phyloP scores from a whole-genome alignment of 2,888 invertebrate genomes.

The Acanthosepion esculentum region DNA sequence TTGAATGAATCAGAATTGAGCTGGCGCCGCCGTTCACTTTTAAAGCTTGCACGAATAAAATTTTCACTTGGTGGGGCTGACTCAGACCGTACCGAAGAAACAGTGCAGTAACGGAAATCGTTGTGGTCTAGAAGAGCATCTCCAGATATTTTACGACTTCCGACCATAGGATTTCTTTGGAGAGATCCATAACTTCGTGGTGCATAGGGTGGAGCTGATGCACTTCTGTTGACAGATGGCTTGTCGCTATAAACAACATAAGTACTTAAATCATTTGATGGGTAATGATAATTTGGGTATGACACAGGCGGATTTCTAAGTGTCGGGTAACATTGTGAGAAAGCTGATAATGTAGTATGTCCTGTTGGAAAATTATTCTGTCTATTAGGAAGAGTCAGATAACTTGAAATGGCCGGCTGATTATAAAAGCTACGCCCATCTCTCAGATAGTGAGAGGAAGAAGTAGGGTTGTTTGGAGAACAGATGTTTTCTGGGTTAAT shows the following conservation, averaged over 20 bases:
- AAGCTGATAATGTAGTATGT: neutral
- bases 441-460: neutral
- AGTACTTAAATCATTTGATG: neutral
- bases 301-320: neutral
- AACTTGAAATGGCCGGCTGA: neutral
- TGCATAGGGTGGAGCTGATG: neutral
- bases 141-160: neutral
- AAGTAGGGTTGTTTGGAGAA: neutral
- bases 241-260: conserved; percentile 40
- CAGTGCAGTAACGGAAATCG: conserved; percentile 34
- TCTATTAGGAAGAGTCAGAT: neutral
- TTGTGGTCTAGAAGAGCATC: conserved; percentile 10
- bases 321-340: neutral
- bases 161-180: neutral
- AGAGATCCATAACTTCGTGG: conserved; percentile 15
- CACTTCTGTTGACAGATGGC: neutral
- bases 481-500: neutral
- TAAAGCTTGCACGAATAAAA: conserved; percentile 34
- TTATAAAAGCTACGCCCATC: neutral
- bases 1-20: neutral
- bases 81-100: conserved; percentile 33
- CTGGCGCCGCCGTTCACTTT: neutral
- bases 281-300: neutral
- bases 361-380: neutral
- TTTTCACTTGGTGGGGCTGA: conserved; percentile 38